Conservation (phyloP, 2,888 invertebrate genomes). For the Caenorhabditis sinica region DNA sequence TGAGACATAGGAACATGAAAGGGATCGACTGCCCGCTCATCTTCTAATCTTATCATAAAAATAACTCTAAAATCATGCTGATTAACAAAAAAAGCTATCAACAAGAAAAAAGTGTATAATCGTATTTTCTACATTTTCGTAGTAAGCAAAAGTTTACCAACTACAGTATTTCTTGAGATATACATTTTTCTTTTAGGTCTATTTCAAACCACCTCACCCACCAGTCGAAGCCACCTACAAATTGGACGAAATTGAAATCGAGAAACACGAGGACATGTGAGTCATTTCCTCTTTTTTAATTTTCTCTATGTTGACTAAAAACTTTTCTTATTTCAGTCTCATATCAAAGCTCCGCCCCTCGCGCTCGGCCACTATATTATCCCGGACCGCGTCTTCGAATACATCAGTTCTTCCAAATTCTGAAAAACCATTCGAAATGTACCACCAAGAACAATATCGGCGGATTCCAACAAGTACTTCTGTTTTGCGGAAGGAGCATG, state of each 20-base stretch:
- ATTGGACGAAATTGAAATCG: conserved; percentile 65
- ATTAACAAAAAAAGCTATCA: no score
- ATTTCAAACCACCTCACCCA: conserved; percentile 56
- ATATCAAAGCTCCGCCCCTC: conserved; percentile 44
- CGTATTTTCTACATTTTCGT: no score
- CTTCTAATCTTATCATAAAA: no score
- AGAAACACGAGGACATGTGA: conserved; percentile 47
- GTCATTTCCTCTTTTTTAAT: conserved; percentile 16
- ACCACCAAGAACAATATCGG: not conserved
- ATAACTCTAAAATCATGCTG: no score
- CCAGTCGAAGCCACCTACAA: conserved; percentile 43
- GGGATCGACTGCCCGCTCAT: no score
- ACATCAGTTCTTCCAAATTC: conserved; percentile 16
- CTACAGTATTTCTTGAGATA: not conserved
- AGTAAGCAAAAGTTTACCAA: not conserved
- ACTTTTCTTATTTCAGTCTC: conserved; percentile 3
- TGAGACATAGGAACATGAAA: no score
- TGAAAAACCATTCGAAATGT: not conserved
- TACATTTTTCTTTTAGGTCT: conserved; percentile 30
- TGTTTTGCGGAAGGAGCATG: conserved; percentile 52
- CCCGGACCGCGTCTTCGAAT: not conserved
- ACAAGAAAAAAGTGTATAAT: no score
- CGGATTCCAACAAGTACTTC: conserved; percentile 34
- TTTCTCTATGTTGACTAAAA: conserved; percentile 45
- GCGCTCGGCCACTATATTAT: conserved; percentile 19